phyloP scores from a whole-genome alignment of 1,140 invertebrate genomes.

The Philopotamus ludificatus region DNA sequence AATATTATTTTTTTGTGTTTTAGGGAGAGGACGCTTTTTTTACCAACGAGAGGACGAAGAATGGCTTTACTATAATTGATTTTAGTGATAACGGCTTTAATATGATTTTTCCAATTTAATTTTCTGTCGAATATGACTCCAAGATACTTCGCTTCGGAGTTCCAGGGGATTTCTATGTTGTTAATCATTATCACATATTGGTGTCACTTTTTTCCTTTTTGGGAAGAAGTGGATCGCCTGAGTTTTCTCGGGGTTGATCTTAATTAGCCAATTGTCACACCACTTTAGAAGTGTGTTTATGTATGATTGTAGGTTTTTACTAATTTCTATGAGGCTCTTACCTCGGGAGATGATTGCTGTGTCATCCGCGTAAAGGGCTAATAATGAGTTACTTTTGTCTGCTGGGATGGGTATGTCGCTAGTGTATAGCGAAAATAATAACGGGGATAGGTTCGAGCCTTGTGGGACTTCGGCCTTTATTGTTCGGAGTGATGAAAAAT shows the following conservation, averaged over 20 bases:
- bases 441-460: conserved; percentile 36
- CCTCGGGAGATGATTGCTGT: no score
- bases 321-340: no score
- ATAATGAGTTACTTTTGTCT: no score
- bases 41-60: neutral
- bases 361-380: conserved; percentile 43
- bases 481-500: no score
- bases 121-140: neutral
- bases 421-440: conserved; percentile 39
- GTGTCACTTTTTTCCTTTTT: neutral
- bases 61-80: no score
- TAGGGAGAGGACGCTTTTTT: neutral
- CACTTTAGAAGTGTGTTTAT: conserved; percentile 31
- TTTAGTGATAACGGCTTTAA: neutral
- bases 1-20: neutral
- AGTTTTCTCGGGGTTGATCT: conserved; percentile 43
- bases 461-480: conserved; percentile 41
- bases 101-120: neutral
- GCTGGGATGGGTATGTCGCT: conserved; percentile 34
- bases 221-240: neutral
- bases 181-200: neutral
- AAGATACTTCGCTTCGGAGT: neutral
- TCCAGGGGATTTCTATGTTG: neutral
- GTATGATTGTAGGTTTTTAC: conserved; percentile 40
- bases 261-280: conserved; percentile 42